These are phyloP conservation scores for Gopherus flavomarginatus DNA, from an alignment of 2,113 vertebrate species.

Conservation along the genomic window DNA sequence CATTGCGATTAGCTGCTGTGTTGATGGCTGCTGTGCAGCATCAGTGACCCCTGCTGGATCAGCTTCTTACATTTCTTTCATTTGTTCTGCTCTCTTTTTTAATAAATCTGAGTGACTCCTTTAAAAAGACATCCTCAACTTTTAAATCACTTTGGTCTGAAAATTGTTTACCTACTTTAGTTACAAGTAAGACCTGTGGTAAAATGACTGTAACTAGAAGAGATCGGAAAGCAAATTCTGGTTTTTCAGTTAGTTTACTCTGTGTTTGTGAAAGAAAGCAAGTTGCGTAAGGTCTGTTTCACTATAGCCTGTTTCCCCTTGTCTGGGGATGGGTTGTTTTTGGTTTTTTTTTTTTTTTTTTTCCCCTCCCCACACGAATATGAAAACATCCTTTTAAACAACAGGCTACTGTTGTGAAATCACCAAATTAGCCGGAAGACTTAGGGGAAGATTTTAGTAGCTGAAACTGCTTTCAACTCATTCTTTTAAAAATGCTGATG, in stretches of 20 bases:
- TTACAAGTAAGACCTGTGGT: not conserved
- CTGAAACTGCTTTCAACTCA: not conserved
- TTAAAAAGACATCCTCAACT: not conserved
- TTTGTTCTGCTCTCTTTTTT: not conserved
- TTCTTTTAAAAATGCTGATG: not conserved
- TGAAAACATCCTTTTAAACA: not conserved
- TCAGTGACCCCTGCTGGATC: constrained; percentile 61
- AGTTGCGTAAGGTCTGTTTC: not conserved
- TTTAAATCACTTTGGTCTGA: not conserved
- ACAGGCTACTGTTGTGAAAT: not conserved
- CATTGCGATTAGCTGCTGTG: too few species aligned
- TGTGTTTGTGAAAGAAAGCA: not conserved
- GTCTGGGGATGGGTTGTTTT: not conserved
- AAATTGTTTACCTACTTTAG: not conserved
- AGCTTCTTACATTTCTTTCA: not conserved
- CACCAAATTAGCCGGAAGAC: not conserved
- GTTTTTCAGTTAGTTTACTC: not conserved
- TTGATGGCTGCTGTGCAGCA: constrained; percentile 3
- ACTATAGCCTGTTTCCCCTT: not conserved
- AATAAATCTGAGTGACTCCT: not conserved
- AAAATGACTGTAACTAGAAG: not conserved
- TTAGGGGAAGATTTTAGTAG: not conserved
- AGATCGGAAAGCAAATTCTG: not conserved
- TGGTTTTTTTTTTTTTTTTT: not conserved
- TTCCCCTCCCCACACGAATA: not conserved